Evolutionary conservation across 35 echinoderm and acorn worm species (phyloP).

Genomic region (Chiridota heheva): DNA sequence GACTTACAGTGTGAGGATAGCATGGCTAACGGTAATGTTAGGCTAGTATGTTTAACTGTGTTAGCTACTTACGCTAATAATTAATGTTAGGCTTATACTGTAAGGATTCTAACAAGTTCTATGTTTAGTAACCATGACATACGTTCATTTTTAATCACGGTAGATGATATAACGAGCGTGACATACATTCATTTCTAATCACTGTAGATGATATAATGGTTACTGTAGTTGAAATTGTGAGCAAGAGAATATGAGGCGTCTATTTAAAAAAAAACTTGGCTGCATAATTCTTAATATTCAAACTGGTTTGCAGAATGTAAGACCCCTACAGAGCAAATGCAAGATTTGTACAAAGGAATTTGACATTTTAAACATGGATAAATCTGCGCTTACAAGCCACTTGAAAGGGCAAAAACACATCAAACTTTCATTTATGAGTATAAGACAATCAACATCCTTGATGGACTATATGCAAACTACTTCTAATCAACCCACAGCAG

Average conservation of each 20-base stretch:
- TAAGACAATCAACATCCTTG: background rate
- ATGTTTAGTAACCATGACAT: no score
- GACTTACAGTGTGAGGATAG: no score
- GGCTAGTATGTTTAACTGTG: no score
- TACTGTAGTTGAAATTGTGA: no score
- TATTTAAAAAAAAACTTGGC: background rate
- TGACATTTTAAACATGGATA: constrained; percentile 15
- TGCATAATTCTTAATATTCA: constrained; percentile 11
- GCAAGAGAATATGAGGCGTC: background rate
- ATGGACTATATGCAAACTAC: constrained; percentile 27
- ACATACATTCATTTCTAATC: no score
- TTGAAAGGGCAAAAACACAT: background rate
- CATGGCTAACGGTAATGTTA: no score
- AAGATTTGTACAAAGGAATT: constrained; percentile 16
- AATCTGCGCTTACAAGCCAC: constrained; percentile 6
- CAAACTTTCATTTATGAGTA: constrained; percentile 14
- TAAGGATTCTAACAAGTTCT: no score
- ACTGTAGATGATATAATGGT: no score
- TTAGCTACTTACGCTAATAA: no score
- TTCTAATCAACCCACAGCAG: constrained; percentile 10
- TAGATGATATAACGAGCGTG: no score
- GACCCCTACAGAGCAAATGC: background rate
- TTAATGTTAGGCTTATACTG: no score
- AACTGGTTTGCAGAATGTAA: background rate
- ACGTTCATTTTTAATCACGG: no score